Conservation (phyloP, 2,888 invertebrate species). For the Fabriciana adippe region DNA sequence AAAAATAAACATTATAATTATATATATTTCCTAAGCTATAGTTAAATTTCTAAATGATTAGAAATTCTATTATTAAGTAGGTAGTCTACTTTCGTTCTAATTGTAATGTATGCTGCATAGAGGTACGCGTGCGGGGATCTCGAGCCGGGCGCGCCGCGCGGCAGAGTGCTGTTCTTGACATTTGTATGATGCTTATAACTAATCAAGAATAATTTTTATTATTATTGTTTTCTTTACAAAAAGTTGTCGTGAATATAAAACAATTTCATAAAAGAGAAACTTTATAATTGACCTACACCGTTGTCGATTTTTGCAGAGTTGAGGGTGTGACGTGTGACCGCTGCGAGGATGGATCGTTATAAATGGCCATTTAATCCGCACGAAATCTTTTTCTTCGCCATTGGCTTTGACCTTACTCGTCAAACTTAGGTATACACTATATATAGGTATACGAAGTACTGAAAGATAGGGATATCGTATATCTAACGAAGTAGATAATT, state of each 20-base stretch:
- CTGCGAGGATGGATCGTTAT: conserved; percentile 23
- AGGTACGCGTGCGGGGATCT: background rate
- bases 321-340: conserved; percentile 17
- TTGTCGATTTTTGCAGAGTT: conserved; percentile 4
- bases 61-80: conserved; percentile 7
- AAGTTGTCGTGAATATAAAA: background rate
- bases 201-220: background rate
- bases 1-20: no score
- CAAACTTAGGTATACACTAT: conserved; percentile 11
- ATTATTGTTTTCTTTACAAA: background rate
- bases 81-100: conserved; percentile 15
- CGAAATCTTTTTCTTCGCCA: conserved; percentile 31
- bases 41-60: conserved; percentile 14
- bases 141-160: background rate
- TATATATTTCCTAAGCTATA: conserved; percentile 6
- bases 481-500: background rate
- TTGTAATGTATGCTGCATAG: conserved; percentile 8
- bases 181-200: no score
- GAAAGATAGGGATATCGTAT: background rate
- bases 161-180: no score
- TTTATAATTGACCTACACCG: background rate
- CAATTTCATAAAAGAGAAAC: conserved; percentile 5
- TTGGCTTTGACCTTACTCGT: conserved; percentile 29
- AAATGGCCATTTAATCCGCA: conserved; percentile 28
- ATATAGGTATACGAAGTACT: background rate